These are phyloP conservation scores for Ectobius pallidus DNA, from an alignment of 2,888 invertebrate genomes.

Conservation along the genomic window DNA sequence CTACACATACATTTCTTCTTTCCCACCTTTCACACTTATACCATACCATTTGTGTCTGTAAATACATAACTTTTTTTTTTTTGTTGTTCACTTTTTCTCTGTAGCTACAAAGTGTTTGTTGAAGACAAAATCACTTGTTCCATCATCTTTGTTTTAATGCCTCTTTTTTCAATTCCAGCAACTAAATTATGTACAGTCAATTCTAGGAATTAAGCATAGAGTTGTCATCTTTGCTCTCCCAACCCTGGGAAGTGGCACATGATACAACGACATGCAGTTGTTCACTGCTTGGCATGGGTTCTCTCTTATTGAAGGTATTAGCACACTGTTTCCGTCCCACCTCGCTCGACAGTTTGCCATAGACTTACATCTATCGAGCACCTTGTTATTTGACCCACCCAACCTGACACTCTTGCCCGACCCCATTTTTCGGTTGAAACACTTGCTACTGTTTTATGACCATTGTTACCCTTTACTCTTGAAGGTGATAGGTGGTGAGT, in stretches of 20 bases:
- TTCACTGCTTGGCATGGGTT: conserved; percentile 46
- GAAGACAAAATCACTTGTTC: conserved; percentile 44
- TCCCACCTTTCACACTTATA: conserved; percentile 41
- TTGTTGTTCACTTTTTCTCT: conserved; percentile 42
- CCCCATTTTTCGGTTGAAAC: conserved; percentile 44
- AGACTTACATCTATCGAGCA: conserved; percentile 43
- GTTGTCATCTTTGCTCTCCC: conserved; percentile 42
- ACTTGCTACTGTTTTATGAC: conserved; percentile 46
- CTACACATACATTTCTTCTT: conserved; percentile 42
- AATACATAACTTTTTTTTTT: conserved; percentile 38
- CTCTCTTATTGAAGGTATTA: conserved; percentile 43
- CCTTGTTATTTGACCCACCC: conserved; percentile 33
- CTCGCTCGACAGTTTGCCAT: conserved; percentile 44
- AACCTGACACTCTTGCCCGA: conserved; percentile 23
- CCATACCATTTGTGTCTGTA: conserved; percentile 38
- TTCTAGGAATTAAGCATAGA: conserved; percentile 44
- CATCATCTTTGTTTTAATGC: conserved; percentile 45
- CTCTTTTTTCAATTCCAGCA: conserved; percentile 46
- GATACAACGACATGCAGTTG: conserved; percentile 40
- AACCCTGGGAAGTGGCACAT: conserved; percentile 39
- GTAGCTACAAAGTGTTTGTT: conserved; percentile 44
- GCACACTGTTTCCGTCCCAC: conserved; percentile 43
- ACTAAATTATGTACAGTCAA: conserved; percentile 44
- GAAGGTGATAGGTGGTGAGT: conserved; percentile 99
- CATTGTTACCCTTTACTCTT: conserved; percentile 87